These are phyloP conservation scores for Platysternon megacephalum DNA, from an alignment of 2,113 vertebrate species.

Conservation along the genomic window DNA sequence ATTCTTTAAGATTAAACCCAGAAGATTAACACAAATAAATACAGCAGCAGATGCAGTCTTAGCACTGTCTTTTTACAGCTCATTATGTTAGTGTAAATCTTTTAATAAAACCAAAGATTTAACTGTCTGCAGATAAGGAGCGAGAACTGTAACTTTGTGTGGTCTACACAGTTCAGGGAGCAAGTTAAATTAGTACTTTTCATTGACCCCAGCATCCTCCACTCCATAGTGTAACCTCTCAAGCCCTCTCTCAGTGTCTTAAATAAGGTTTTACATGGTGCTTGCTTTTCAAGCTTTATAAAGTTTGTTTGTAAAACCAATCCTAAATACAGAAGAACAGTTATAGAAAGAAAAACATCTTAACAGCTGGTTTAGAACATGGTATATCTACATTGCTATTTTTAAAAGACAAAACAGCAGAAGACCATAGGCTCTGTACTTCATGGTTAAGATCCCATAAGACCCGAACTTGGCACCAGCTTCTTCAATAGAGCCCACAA, in stretches of 20 bases:
- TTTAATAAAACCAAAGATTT: background rate
- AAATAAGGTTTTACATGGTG: background rate
- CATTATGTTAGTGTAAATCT: background rate
- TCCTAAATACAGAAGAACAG: background rate
- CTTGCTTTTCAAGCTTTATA: background rate
- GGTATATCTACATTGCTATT: fast-evolving
- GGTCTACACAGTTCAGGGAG: background rate
- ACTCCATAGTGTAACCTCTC: background rate
- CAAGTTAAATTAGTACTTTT: background rate
- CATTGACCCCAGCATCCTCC: background rate
- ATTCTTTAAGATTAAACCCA: background rate
- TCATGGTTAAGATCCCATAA: background rate
- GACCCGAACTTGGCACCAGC: background rate
- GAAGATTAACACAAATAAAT: background rate
- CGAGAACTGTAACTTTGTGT: background rate
- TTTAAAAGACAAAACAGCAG: background rate
- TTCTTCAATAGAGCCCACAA: background rate
- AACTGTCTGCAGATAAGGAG: background rate
- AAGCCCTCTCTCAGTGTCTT: background rate
- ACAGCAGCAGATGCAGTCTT: background rate
- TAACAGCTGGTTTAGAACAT: background rate
- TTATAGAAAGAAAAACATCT: too few species aligned
- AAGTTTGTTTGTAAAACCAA: background rate
- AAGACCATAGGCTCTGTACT: background rate
- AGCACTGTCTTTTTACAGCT: fast-evolving